A percentile compares a stretch with the other conserved stretches of the same genome.
phyloP scores from a whole-genome alignment of 2,888 invertebrate genomes.

The Eudemis profundana region DNA sequence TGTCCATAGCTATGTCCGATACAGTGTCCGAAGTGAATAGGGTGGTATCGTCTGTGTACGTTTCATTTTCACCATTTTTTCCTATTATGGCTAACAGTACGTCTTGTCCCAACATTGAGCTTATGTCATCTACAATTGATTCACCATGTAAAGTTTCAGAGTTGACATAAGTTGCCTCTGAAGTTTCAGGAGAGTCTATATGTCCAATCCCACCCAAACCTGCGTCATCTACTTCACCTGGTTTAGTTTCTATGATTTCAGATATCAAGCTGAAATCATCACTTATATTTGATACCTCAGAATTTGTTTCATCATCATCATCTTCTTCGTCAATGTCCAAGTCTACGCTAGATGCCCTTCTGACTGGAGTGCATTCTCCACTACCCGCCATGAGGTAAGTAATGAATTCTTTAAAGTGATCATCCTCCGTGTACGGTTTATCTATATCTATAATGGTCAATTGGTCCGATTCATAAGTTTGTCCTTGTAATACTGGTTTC shows the following conservation, averaged over 20 bases:
- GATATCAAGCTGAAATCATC: conserved; percentile 90
- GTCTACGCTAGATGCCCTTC: conserved; percentile 75
- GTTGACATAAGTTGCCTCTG: conserved; percentile 88
- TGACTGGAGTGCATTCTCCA: conserved; percentile 75
- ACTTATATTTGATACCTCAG: conserved; percentile 88
- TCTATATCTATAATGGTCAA: conserved; percentile 88
- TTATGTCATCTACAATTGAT: conserved; percentile 91
- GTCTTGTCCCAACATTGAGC: conserved; percentile 90
- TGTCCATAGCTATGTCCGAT: conserved; percentile 81
- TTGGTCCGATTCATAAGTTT: conserved; percentile 86
- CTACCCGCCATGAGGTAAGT: conserved; percentile 69
- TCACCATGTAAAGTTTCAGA: conserved; percentile 92
- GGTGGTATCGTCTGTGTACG: conserved; percentile 89
- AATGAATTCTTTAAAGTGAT: conserved; percentile 70
- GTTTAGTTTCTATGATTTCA: conserved; percentile 86
- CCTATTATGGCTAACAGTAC: conserved; percentile 88
- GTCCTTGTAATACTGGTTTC: conserved; percentile 79
- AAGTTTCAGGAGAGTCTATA: conserved; percentile 93
- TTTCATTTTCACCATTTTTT: conserved; percentile 86
- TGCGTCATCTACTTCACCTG: conserved; percentile 74
- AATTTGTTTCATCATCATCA: conserved; percentile 73
- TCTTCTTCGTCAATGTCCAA: conserved; percentile 67
- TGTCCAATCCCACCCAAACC: conserved; percentile 86
- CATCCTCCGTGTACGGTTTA: conserved; percentile 80
- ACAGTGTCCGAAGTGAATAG: conserved; percentile 86